Evolutionary conservation across 2,888 invertebrate genomes (phyloP).

Genomic region (Drosophila barbarae): DNA sequence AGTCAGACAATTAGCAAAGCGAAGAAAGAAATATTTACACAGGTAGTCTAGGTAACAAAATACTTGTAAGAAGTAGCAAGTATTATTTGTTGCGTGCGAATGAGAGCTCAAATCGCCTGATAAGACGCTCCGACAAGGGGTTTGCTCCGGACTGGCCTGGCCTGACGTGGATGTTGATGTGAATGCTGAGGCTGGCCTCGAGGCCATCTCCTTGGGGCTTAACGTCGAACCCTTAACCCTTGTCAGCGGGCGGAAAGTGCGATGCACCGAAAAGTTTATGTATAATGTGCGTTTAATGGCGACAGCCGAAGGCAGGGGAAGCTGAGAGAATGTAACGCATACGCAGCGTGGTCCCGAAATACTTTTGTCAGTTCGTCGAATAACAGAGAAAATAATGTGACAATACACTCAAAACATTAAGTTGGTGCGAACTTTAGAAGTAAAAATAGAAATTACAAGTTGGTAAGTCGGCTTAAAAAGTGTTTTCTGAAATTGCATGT

Average conservation of each 20-base stretch:
- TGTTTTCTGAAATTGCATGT: neutral
- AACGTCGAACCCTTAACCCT: constrained; percentile 41
- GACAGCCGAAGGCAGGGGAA: constrained; percentile 44
- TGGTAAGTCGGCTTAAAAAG: neutral
- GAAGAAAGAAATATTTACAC: neutral
- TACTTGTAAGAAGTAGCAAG: too few relatives aligned
- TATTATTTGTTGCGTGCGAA: constrained; percentile 68
- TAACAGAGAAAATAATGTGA: constrained; percentile 7
- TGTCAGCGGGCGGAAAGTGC: constrained; percentile 21
- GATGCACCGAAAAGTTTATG: constrained; percentile 42
- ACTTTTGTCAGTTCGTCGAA: constrained; percentile 1
- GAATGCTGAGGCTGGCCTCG: constrained; percentile 37
- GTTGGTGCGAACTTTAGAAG: neutral
- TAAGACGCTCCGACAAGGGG: constrained; percentile 54
- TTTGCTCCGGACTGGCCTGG: constrained; percentile 11
- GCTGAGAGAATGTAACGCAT: constrained; percentile 61
- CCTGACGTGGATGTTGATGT: constrained; percentile 44
- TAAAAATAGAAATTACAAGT: neutral
- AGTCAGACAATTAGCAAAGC: neutral
- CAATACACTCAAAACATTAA: neutral
- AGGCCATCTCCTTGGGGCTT: constrained; percentile 24
- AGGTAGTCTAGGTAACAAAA: neutral
- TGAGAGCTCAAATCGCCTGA: constrained; percentile 69
- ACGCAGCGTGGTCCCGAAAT: constrained; percentile 47
- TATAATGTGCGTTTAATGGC: constrained; percentile 65